Evolutionary conservation across 2,113 vertebrate species (phyloP), one percentile per base, ranked within the genome.

Genomic region (Ameiurus melas): DNA sequence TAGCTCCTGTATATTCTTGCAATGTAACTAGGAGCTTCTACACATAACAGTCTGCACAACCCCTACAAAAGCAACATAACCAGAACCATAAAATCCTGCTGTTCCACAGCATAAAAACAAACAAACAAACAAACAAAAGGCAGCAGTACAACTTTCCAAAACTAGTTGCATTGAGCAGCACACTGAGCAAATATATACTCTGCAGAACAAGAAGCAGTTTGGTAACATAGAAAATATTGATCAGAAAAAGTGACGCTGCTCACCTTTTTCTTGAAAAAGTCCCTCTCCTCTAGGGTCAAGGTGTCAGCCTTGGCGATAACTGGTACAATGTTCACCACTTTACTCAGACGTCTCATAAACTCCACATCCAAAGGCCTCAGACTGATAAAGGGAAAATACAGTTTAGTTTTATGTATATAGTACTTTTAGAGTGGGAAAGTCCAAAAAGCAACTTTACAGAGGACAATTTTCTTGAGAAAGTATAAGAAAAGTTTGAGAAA

Each of bases 331-430:
- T 99, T 99, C 89, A 99, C 98, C 89, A 99, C 98, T 91, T 99
- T 99, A 95, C 98, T 99, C 68, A 99, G 96, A 80, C 98, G 98
- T 82, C 98, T 97, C 98, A 99, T 99, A 93, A 99, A 99, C 93
- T 99, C 98, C 5, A 99, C 97, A 92, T 99, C 98, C 36, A 99
- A 90, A n/a, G 98, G 98, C 86, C 98, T 94, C 66, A 99, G 97
- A 89, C 98, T 99, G 93, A 4, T 89, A 82, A 3, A 60, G 70
- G 20, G 0, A 68, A 47, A 36, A 62, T 39, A 39, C 12, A 39
- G 20, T 39, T 75, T 20, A 75, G 71, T 43, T 57, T 80, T 3
- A 55, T 55, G 13, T 3, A 55, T 25, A 25, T 20, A 22, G 9
- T 17, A 39, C 12, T 30, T 66, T 30, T 39, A 73, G 17, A 39